A percentile compares a stretch with the other conserved stretches of the same genome.
These are phyloP conservation scores for Ceramica pisi DNA, from an alignment of 2,888 invertebrate species.

Conservation along the genomic window DNA sequence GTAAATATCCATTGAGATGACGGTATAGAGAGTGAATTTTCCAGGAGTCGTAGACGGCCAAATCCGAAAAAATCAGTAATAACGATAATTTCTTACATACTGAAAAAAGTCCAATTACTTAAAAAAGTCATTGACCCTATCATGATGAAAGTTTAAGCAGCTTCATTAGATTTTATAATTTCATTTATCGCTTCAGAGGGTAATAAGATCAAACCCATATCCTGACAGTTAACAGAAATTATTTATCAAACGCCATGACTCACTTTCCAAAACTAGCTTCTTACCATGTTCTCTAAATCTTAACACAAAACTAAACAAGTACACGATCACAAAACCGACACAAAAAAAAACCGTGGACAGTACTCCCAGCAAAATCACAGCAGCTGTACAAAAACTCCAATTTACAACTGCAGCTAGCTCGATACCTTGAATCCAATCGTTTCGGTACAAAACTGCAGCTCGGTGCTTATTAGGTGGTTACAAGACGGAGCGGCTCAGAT, in stretches of 20 bases:
- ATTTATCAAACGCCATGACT: not conserved
- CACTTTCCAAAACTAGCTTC: not conserved
- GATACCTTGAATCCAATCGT: slow-evolving; percentile 36
- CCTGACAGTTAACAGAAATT: not conserved
- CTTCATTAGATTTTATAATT: too few relatives aligned
- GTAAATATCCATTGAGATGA: too few relatives aligned
- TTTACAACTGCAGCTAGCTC: slow-evolving; percentile 18
- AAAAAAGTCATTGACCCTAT: too few relatives aligned
- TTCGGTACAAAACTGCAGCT: slow-evolving; percentile 51
- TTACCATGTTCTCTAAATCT: not conserved
- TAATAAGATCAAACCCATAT: not conserved
- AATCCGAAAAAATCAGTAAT: too few relatives aligned
- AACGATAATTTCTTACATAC: too few relatives aligned
- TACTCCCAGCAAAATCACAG: slow-evolving; percentile 1
- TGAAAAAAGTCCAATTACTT: too few relatives aligned
- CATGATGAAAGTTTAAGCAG: too few relatives aligned
- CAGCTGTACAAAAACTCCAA: slow-evolving; percentile 9
- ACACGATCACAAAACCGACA: not conserved
- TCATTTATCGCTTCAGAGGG: too few relatives aligned
- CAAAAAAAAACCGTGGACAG: not conserved
- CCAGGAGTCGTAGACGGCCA: too few relatives aligned
- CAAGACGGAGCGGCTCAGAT: slow-evolving; percentile 57
- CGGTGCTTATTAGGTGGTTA: slow-evolving; percentile 62
- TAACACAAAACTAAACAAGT: not conserved
- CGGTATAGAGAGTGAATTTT: too few relatives aligned